A percentile compares a stretch with the other conserved stretches of the same genome.
These are phyloP conservation scores for Pangasius krempfi DNA, from an alignment of 2,797 vertebrate species.

Conservation along the genomic window DNA sequence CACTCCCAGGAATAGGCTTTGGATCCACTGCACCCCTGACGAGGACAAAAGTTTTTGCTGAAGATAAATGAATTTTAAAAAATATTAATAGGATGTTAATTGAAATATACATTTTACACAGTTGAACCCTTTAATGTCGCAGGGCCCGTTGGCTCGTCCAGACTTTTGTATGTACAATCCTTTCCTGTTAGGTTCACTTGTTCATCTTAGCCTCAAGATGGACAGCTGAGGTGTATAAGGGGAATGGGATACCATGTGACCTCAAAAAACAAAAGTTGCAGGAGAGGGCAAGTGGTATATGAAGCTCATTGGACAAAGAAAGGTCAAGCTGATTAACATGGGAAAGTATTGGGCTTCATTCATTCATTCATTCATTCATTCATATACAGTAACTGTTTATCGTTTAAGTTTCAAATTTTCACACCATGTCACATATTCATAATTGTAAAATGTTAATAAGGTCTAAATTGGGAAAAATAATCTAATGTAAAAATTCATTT, in stretches of 20 bases:
- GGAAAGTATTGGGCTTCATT: not conserved
- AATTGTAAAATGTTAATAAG: not conserved
- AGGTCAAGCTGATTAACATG: not conserved
- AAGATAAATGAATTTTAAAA: not conserved
- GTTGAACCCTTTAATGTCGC: not conserved
- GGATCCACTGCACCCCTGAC: not conserved
- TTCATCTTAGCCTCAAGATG: not conserved
- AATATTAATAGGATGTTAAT: not conserved
- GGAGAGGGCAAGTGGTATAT: not conserved
- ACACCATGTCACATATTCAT: not conserved
- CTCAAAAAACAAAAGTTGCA: not conserved
- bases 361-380: not conserved
- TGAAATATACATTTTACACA: not conserved
- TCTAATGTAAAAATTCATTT: not conserved
- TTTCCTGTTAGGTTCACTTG: constrained; percentile 1
- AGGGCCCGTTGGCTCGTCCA: not conserved
- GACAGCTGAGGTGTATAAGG: not conserved
- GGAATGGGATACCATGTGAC: not conserved
- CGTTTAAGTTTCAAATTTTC: not conserved
- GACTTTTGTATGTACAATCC: not conserved
- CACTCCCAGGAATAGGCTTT: not conserved
- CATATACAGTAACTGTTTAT: not conserved
- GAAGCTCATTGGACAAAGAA: not conserved
- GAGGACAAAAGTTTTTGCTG: not conserved
- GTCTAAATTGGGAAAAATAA: not conserved